Percentiles rank a stretch among this genome's conserved stretches.
Evolutionary conservation across 2,113 vertebrate species (phyloP).

Genomic region (Clarias gariepinus): DNA sequence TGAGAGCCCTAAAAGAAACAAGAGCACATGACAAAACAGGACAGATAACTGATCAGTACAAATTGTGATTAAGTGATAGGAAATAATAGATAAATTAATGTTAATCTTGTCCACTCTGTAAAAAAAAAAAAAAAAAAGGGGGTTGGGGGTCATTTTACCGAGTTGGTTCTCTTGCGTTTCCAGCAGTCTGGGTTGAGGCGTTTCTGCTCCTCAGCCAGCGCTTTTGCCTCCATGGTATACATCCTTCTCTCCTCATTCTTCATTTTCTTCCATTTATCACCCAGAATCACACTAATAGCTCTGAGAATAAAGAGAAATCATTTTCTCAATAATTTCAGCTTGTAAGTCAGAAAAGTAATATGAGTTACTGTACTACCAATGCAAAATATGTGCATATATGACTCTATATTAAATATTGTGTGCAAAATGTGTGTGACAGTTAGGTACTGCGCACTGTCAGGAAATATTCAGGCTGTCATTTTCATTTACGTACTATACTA

Average conservation of each 20-base stretch:
- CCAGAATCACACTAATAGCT: conserved; percentile 99
- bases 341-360: neutral
- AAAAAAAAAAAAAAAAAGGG: neutral
- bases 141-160: conserved; percentile 71
- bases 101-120: neutral
- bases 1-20: conserved; percentile 84
- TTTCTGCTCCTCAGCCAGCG: conserved; percentile 97
- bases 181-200: conserved; percentile 98
- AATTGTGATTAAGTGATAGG: neutral
- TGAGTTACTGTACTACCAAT: neutral
- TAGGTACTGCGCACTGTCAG: neutral
- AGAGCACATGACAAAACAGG: neutral
- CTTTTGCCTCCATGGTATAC: conserved; percentile 98
- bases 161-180: conserved; percentile 99
- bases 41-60: neutral
- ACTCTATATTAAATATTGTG: neutral
- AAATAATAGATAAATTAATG: neutral
- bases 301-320: conserved; percentile 67
- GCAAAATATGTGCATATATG: neutral
- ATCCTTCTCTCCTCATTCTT: conserved; percentile 94
- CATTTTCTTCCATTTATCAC: conserved; percentile 99
- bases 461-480: neutral
- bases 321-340: conserved; percentile 2
- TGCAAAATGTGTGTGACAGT: neutral
- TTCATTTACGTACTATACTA: neutral